Evolutionary conservation across 2,888 invertebrate genomes (phyloP).

Genomic region (Acronicta alni): DNA sequence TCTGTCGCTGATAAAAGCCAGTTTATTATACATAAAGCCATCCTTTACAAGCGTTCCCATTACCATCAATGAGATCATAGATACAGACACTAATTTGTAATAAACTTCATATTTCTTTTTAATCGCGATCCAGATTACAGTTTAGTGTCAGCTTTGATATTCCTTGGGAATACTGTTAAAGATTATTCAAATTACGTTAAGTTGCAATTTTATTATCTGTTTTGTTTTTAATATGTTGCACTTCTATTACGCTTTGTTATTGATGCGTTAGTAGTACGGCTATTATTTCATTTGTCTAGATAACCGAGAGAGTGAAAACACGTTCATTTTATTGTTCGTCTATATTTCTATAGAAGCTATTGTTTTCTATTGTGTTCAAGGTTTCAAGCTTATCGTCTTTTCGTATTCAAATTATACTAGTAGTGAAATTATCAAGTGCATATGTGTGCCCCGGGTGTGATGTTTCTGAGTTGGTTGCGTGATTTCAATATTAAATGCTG

Average conservation of each 20-base stretch:
- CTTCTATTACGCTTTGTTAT: slow-evolving; percentile 29
- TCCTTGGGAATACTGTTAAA: slow-evolving; percentile 18
- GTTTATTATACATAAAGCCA: slow-evolving; percentile 27
- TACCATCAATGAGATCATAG: slow-evolving; percentile 42
- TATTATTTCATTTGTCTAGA: slow-evolving; percentile 37
- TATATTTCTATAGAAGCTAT: slow-evolving; percentile 5
- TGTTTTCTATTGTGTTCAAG: slow-evolving; percentile 19
- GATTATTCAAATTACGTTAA: slow-evolving; percentile 31
- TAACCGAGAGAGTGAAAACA: slow-evolving; percentile 31
- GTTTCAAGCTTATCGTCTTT: slow-evolving; percentile 4
- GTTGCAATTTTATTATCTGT: slow-evolving; percentile 26
- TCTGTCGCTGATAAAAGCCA: slow-evolving; percentile 7
- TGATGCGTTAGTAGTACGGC: slow-evolving; percentile 1
- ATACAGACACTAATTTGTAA: slow-evolving; percentile 44
- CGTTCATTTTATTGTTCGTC: slow-evolving; percentile 30
- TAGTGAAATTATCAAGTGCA: background rate
- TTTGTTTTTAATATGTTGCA: slow-evolving; percentile 39
- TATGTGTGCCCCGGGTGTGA: background rate
- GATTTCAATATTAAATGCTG: background rate
- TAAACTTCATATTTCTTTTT: slow-evolving; percentile 31
- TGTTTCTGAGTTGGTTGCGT: background rate
- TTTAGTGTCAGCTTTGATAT: slow-evolving; percentile 25
- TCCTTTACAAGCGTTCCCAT: slow-evolving; percentile 36
- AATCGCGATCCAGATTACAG: slow-evolving; percentile 30
- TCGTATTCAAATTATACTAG: background rate